Percentiles rank a stretch among this genome's conserved stretches.
These are phyloP conservation scores for Ptychadena robeensis DNA, from an alignment of 2,797 vertebrate species.

Conservation along the genomic window DNA sequence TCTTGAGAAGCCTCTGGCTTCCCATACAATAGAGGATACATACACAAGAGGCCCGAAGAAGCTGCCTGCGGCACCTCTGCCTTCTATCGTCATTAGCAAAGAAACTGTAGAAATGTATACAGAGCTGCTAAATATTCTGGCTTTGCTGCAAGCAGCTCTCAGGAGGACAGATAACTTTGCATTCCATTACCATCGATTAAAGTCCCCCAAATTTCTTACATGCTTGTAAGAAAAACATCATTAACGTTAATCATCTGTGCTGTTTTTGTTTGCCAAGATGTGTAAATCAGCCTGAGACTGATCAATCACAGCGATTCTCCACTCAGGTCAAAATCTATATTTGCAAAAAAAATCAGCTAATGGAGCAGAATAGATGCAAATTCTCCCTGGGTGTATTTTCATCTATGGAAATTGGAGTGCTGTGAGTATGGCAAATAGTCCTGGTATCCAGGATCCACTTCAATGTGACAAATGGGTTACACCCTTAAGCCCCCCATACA, in stretches of 20 bases:
- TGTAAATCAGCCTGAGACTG: not conserved
- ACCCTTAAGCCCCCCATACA: too few species aligned
- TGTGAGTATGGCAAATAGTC: not conserved
- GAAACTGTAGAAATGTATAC: slow-evolving; percentile 43
- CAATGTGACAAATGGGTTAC: not conserved
- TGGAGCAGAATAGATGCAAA: slow-evolving; percentile 1
- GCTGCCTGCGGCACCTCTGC: slow-evolving; percentile 33
- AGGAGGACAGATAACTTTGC: slow-evolving; percentile 36
- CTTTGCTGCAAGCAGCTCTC: slow-evolving; percentile 30
- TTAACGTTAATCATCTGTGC: slow-evolving; percentile 29
- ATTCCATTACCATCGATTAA: slow-evolving; percentile 51
- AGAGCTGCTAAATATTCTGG: slow-evolving; percentile 48
- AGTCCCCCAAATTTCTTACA: slow-evolving; percentile 28
- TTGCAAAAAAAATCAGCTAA: slow-evolving; percentile 19
- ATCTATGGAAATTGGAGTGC: not conserved
- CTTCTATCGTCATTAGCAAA: slow-evolving; percentile 41
- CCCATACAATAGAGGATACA: slow-evolving; percentile 33
- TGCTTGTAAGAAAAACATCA: slow-evolving; percentile 22
- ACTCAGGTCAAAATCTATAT: not conserved
- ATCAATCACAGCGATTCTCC: not conserved
- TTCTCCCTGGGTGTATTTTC: not conserved
- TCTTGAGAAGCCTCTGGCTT: slow-evolving; percentile 24
- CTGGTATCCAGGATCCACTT: not conserved
- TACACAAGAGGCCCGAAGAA: slow-evolving; percentile 17
- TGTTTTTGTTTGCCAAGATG: not conserved